A percentile compares a stretch with the other conserved stretches of the same genome.
Conservation (phyloP, 1,140 invertebrate genomes). For the Gryon sp. region DNA sequence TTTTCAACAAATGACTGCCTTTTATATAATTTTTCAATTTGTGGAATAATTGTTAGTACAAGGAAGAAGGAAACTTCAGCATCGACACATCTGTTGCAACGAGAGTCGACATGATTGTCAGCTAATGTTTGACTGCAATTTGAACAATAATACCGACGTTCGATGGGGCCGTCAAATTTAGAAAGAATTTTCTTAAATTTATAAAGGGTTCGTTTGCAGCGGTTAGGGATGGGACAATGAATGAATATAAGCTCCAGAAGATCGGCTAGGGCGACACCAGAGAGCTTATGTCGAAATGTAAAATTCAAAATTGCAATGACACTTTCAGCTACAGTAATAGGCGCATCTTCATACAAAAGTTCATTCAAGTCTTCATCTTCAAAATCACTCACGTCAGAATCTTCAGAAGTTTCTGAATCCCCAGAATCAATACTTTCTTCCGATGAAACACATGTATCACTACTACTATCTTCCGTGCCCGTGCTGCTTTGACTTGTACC, state of each 20-base stretch:
- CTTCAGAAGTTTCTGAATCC: too few relatives aligned
- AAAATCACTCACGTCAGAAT: too few relatives aligned
- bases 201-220: neutral
- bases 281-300: neutral
- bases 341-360: neutral
- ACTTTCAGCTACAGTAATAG: neutral
- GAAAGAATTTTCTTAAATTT: constrained; percentile 6
- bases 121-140: neutral
- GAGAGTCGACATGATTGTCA: neutral
- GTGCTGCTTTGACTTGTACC: too few relatives aligned
- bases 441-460: too few relatives aligned
- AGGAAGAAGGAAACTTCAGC: constrained; percentile 3
- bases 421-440: too few relatives aligned
- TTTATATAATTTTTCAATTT: constrained; percentile 30
- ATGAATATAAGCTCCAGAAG: neutral
- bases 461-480: too few relatives aligned
- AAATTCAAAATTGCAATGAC: neutral
- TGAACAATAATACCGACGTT: constrained; percentile 11
- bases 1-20: constrained; percentile 12
- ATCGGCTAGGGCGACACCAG: neutral
- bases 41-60: constrained; percentile 26
- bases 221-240: constrained; percentile 3
- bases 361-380: neutral
- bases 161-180: neutral
- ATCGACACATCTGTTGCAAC: constrained; percentile 3